These are phyloP conservation scores for Potamilus streckersoni DNA, from an alignment of 1,140 invertebrate genomes.

Conservation along the genomic window DNA sequence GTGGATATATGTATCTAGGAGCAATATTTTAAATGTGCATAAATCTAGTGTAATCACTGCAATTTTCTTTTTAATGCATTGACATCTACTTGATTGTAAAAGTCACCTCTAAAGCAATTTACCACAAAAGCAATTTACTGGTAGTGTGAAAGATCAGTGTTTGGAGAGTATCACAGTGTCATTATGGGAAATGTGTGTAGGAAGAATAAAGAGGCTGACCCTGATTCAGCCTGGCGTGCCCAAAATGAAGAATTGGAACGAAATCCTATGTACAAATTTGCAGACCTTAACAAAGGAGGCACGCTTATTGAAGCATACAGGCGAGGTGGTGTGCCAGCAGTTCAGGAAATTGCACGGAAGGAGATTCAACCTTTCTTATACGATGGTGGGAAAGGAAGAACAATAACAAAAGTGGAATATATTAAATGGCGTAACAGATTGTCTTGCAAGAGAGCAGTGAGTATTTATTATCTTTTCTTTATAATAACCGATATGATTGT, in stretches of 20 bases:
- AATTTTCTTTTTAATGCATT: too few species aligned
- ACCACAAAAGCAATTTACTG: too few species aligned
- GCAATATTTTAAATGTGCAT: too few species aligned
- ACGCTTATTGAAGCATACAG: constrained; percentile 85
- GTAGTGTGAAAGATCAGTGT: too few species aligned
- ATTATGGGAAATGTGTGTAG: constrained; percentile 42
- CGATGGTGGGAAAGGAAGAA: constrained; percentile 85
- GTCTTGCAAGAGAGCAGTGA: constrained; percentile 69
- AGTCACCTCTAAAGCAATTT: too few species aligned
- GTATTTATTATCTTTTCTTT: constrained; percentile 23
- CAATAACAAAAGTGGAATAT: constrained; percentile 91
- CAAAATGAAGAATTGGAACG: constrained; percentile 68
- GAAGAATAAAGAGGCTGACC: constrained; percentile 23
- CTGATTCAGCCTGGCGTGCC: constrained; percentile 69
- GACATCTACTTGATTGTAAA: too few species aligned
- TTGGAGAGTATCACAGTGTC: too few species aligned
- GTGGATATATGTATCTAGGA: too few species aligned
- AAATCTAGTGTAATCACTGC: too few species aligned
- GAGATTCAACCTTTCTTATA: constrained; percentile 93
- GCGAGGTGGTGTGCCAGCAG: constrained; percentile 74
- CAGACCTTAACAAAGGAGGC: constrained; percentile 64
- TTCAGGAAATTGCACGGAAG: constrained; percentile 87
- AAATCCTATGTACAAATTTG: constrained; percentile 70
- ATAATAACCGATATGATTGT: not conserved
- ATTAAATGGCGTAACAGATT: constrained; percentile 89